Conservation (phyloP, 2,888 invertebrate species). For the Brenthis daphne region DNA sequence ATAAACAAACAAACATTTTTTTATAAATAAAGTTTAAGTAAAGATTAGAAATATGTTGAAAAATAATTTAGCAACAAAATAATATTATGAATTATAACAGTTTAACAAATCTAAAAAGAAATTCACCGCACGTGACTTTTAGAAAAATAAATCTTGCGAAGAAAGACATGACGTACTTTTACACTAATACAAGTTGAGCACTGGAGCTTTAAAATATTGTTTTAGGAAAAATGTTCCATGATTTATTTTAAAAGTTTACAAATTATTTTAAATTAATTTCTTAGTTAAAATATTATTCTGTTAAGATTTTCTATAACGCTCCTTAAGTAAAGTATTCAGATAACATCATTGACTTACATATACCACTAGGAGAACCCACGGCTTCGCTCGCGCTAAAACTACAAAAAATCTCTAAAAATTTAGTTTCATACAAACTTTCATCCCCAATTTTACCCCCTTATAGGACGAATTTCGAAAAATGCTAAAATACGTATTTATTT, state of each 20-base stretch:
- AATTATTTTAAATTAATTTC: constrained; percentile 14
- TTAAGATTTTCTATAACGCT: constrained; percentile 1
- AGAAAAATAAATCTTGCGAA: constrained; percentile 5
- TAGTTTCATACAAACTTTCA: no score
- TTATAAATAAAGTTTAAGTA: no score
- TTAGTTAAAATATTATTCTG: constrained; percentile 6
- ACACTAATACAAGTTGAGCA: constrained; percentile 4
- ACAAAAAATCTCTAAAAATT: no score
- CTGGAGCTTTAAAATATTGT: constrained; percentile 3
- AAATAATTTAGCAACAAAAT: no score
- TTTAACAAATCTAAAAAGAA: not conserved
- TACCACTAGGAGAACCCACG: no score
- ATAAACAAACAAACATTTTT: no score
- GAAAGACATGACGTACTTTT: not conserved
- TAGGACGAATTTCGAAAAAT: no score
- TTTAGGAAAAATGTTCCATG: constrained; percentile 2
- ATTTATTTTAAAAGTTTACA: constrained; percentile 7
- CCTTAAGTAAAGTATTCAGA: not conserved
- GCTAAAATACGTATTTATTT: no score
- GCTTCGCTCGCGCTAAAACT: no score
- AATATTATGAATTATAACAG: not conserved
- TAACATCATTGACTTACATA: no score
- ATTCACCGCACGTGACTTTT: not conserved
- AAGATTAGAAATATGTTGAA: no score
- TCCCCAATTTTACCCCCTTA: no score